Conservation (phyloP, 2,888 invertebrate genomes). For the Phorcus lineatus region DNA sequence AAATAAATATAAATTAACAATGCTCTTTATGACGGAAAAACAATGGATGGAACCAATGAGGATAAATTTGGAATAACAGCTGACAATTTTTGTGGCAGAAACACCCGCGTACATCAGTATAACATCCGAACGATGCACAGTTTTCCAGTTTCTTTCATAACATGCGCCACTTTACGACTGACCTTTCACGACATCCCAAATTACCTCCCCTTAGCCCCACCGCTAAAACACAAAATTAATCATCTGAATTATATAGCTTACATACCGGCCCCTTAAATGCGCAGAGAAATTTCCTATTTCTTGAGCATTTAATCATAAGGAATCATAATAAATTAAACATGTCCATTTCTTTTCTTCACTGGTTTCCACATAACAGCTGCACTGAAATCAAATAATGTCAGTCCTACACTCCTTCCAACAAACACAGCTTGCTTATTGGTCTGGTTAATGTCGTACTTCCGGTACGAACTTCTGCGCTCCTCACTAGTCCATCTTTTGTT, state of each 20-base stretch:
- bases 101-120: too few relatives aligned
- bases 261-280: slow-evolving; percentile 17
- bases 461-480: slow-evolving; percentile 12
- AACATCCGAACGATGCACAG: too few relatives aligned
- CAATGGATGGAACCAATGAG: too few relatives aligned
- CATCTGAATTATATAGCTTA: neutral
- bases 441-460: neutral
- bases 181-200: neutral
- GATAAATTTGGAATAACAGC: too few relatives aligned
- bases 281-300: neutral
- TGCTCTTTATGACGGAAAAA: too few relatives aligned
- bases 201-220: neutral
- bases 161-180: too few relatives aligned
- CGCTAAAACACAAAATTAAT: neutral
- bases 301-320: neutral
- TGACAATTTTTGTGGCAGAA: too few relatives aligned
- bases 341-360: neutral
- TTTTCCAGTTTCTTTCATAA: too few relatives aligned
- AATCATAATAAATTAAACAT: neutral
- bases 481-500: slow-evolving; percentile 20
- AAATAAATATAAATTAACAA: too few relatives aligned
- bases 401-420: neutral
- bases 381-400: neutral
- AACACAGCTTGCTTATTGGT: neutral
- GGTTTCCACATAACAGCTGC: too few relatives aligned